Evolutionary conservation across 2,888 invertebrate genomes (phyloP), one percentile per base, ranked within the genome.

Genomic region (Gari tellinella): DNA sequence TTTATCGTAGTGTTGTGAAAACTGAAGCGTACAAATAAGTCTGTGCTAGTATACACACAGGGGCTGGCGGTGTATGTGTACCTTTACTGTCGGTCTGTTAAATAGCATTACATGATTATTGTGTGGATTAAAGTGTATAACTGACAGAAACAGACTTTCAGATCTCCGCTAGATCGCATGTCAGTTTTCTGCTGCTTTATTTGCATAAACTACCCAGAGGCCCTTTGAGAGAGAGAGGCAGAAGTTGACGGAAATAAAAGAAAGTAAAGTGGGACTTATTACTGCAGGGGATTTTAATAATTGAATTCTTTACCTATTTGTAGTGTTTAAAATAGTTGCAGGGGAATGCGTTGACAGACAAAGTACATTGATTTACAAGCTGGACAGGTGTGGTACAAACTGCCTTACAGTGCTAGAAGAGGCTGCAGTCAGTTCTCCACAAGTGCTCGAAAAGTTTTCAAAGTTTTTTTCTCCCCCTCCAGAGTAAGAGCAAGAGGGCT

Each of bases 131-230:
- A 57, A 57, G 23, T 25, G 12, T 26, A 51, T 51, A 51, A 51
- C 51, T 51, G 51, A 51, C 51, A 51, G 51, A 25, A 51, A 51
- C 51, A 51, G 51, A 51, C 12, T 8, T 25, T 25, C n/a, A 4
- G 25, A 51, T 21, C 15, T 45, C 56, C 41, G 23, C 40, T 23
- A 56, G 56, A 56, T 41, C 57, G 25, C 45, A 40, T 55, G 51
- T 26, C 51, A 26, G 51, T 51, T 49, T 31, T 21, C 25, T 26
- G 51, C 51, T 57, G 31, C 57, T 23, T 70, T 60, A 65, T 72
- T 64, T 72, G 55, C 70, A 72, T 72, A 72, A 60, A 5, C 19
- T 72, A 65, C 70, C 70, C 70, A 72, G 60, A 45, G 61, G 43
- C 38, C 56, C 40, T 48, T 48, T 40, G 43, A 58, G 52, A 56